Base-by-base conservation (phyloP, 1,140 invertebrate species). In the Aplysia californica region DNA sequence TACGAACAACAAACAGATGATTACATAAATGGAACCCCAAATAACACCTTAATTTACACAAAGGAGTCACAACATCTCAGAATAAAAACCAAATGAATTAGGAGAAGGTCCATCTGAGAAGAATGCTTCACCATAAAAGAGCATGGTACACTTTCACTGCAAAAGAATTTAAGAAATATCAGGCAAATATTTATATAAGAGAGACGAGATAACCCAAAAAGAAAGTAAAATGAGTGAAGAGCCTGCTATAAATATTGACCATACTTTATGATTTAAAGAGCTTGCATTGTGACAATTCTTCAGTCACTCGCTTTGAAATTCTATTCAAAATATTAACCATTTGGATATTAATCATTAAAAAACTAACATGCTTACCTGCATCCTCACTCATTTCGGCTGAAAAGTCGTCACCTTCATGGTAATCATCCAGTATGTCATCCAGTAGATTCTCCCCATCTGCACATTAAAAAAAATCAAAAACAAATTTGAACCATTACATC, bases 391-490 rank as follows among this genome's bases (percentile, higher is more conserved):
- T 73, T 59, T 73, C 70, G 23, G 70, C 2, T 31, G 70, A 61
- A 41, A 73, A 73, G 26, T 73, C 70, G 61, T 73, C 70, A 2
- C 41, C 68, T 3, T 26, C 68, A 61, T 73, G 70, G 26, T 58
- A 73, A 26, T 73, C 70, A 61, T 73, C 70, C 26, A 73, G 50
- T 26, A 73, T 73, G 41, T 73, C 70, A 73, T 73, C 70, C n/a
- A 73, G 38, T 5, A 73, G 55, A 61, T 73, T 73, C 31, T 73
- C 70, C 23, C 70, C 70, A 15, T 61, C 70, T n/a, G n/a, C 39
- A 66, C 33, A 35, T 3, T 35, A 35, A 35, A 35, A 5, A 23
- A 59, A 59, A 50, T 50, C n/a, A 50, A n/a, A 50, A 50, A 50
- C 44, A 15, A 15, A 15, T 50, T 50, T 15, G n/a, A 10, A 50